Evolutionary conservation across 1,140 invertebrate species (phyloP), one percentile per base, ranked within the genome.

Genomic region (Aradophagus sp.): DNA sequence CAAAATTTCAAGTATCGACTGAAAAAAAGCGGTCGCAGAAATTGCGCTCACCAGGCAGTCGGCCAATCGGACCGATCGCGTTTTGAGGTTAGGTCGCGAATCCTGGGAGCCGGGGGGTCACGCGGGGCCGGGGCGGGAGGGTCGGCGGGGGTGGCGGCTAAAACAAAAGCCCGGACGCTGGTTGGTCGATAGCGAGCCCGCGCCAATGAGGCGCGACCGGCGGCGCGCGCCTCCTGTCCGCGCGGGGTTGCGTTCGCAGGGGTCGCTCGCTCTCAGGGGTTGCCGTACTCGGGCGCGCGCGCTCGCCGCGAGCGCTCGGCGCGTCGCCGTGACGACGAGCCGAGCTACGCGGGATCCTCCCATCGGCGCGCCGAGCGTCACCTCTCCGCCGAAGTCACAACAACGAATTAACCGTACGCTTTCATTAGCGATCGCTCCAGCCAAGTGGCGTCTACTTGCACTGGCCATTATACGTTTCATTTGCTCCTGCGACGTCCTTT

Each of bases 101-200:
- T n/a, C n/a, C n/a, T n/a, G n/a, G n/a, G n/a, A n/a, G n/a, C n/a
- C n/a, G n/a, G n/a, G 16, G 38, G 16, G 41, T 26, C 12, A 7
- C 19, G 14, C 13, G 34, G 36, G 1, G 47, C 3, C 5, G 29
- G 29, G 7, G 15, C 4, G 29, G 7, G 15, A 47, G 34, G 36
- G 19, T 4, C 12, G 44, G 58, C 36, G 75, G 80, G 81, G 79
- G n/a, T 82, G 82, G 79, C 81, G 78, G 80, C 78, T 85, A 84
- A 85, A 84, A 84, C 82, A 85, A 85, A 85, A 74, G 73, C 76
- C 70, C 67, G 78, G 75, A 78, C 77, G 74, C 73, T 74, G 80
- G 80, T 81, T 85, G 82, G 82, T 85, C 83, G 82, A 85, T 85
- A 84, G 82, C 80, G 75, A 74, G 73, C 73, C 52, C 73, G 74